Evolutionary conservation across 2,113 vertebrate species (phyloP).

Genomic region (Trematomus loennbergii): DNA sequence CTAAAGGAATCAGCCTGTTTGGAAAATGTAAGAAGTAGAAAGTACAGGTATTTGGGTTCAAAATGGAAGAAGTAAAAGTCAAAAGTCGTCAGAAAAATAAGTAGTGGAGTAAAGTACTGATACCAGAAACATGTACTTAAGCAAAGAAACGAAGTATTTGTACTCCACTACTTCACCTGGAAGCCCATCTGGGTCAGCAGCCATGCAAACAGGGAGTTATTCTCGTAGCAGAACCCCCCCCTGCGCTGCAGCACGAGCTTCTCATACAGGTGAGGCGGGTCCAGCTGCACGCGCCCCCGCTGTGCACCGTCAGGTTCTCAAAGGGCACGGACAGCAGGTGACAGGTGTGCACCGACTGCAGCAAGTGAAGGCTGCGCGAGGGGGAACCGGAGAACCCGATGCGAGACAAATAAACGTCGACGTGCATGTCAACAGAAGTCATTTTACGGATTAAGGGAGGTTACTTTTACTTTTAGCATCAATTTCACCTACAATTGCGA

Average conservation of each 20-base stretch:
- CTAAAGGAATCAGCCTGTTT: too few species aligned
- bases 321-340: constrained; percentile 83
- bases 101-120: too few species aligned
- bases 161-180: constrained; percentile 38
- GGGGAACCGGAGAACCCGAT: constrained; percentile 59
- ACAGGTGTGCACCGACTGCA: constrained; percentile 69
- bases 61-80: too few species aligned
- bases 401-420: constrained; percentile 74
- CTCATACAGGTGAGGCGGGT: constrained; percentile 71
- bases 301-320: constrained; percentile 83
- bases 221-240: constrained; percentile 85
- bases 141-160: too few species aligned
- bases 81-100: too few species aligned
- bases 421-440: constrained; percentile 68
- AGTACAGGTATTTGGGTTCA: too few species aligned
- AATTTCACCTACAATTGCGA: not conserved
- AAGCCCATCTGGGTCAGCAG: constrained; percentile 80
- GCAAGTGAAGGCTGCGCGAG: constrained; percentile 59
- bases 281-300: constrained; percentile 68
- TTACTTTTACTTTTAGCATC: not conserved
- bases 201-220: constrained; percentile 84
- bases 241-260: constrained; percentile 79
- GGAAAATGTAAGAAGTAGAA: too few species aligned
- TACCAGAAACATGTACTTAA: too few species aligned
- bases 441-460: not conserved